These are phyloP conservation scores for Knipowitschia caucasica DNA, from an alignment of 2,797 vertebrate genomes.

Conservation along the genomic window DNA sequence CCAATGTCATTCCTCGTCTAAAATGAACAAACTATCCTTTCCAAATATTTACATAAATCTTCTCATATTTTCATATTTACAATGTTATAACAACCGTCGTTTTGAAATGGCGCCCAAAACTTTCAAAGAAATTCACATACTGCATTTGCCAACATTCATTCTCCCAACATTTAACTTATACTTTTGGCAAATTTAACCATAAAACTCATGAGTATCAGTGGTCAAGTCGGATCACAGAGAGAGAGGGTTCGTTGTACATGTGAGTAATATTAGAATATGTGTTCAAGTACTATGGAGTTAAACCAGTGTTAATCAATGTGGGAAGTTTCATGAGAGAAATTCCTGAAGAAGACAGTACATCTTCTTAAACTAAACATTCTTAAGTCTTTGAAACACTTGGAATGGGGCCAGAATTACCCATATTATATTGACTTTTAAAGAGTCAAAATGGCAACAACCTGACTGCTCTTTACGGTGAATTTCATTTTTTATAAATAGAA, in stretches of 20 bases:
- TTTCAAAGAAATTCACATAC: slow-evolving; percentile 4
- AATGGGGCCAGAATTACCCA: too few relatives aligned
- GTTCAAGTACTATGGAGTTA: slow-evolving; percentile 3
- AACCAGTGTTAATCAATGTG: background rate
- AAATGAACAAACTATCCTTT: slow-evolving; percentile 14
- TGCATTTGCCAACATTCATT: slow-evolving; percentile 3
- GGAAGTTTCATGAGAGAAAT: too few relatives aligned
- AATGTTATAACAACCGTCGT: slow-evolving; percentile 15
- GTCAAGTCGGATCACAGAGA: too few relatives aligned
- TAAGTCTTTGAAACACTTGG: background rate
- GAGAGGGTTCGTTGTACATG: too few relatives aligned
- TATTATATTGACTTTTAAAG: too few relatives aligned
- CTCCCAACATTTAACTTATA: background rate
- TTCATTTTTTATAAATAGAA: too few relatives aligned
- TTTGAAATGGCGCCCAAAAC: background rate
- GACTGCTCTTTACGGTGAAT: too few relatives aligned
- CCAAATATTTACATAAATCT: slow-evolving; percentile 15
- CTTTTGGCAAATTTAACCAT: slow-evolving; percentile 6
- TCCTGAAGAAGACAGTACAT: too few relatives aligned
- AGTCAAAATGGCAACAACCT: too few relatives aligned
- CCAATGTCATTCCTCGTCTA: background rate
- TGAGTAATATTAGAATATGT: background rate
- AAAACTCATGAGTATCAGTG: too few relatives aligned
- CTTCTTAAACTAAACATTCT: background rate
- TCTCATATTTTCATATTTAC: slow-evolving; percentile 28